Evolutionary conservation across 1,140 invertebrate genomes (phyloP), one percentile per base, ranked within the genome.

Genomic region (Drosophila aff.): DNA sequence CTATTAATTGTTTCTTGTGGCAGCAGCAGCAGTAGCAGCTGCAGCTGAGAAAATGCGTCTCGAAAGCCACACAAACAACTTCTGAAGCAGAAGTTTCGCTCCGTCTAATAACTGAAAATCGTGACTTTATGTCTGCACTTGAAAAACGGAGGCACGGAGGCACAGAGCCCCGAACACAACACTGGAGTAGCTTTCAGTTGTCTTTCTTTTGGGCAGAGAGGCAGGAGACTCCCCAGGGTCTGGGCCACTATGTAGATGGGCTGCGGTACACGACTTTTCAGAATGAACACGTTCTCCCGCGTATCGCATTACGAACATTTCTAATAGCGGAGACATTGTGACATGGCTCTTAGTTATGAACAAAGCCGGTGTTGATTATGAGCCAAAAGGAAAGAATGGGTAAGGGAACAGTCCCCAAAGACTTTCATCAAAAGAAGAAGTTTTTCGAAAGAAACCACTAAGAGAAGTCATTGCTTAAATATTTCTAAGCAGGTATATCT

Each of bases 101-200:
- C 49, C 77, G 65, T 89, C 85, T 90, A 90, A 89, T 89, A 89
- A 81, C 84, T 89, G 82, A 85, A 90, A 90, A 90, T 90, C 85
- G 85, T 90, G 85, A 90, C 85, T 90, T 76, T 91, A 90, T 90
- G 85, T 81, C 85, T 73, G 81, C 68, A 81, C 85, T 90, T 85
- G 85, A 85, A 84, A 78, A 80, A 71, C 47, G 58, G 46, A 55
- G 61, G 55, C 26, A 71, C 47, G 58, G 46, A 55, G 61, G 55
- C 26, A 82, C 46, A 61, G 38, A 59, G 50, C 58, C 28, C 62
- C 50, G 83, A 84, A 76, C 63, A 81, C 78, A 89, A 81, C 89
- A 60, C 67, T 52, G 65, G 23, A 66, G 52, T 82, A 60, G 66
- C 64, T 75, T 79, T 76, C 71, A 65, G 44, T 58, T 67, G 23